Base-by-base conservation (phyloP, 2,113 vertebrate species). In the Dolichallabes microphthalmus region DNA sequence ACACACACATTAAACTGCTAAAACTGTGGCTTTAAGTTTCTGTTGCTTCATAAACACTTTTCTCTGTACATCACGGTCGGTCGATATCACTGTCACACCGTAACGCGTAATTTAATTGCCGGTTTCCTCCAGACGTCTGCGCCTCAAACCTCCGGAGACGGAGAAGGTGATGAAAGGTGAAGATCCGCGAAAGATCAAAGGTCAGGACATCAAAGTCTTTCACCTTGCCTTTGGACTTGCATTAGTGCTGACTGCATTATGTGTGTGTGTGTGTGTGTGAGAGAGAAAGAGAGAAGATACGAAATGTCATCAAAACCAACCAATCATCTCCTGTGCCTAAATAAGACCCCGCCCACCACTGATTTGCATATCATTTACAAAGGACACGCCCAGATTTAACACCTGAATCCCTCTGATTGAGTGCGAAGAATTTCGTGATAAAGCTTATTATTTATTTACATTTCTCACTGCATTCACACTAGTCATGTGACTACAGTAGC, bases 201-300 rank as follows among this genome's bases (percentile, higher is more conserved):
- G 90, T 90, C 86, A 76, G 0, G 55, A 89, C 88, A 92, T 94
- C 92, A 94, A 94, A 93, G 88, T 90, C 89, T 45, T 45, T 45
- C 45, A 45, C 45, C 45, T 45, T 85, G 88, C 92, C 89, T 90
- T 88, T 88, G 88, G 87, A 85, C 52, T 79, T 0, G 83, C 74
- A 86, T 83, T 89, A 86, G 86, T 86, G 82, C 87, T 78, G 90
- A 87, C 87, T 66, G 61, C 71, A 35, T 76, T 69, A 2, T 30
- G 74, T 55, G 50, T 53, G 74, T 55, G 74, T 39, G n/a, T 64
- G 61, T 64, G 25, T 64, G 61, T 22, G 60, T 22, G 60, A 8
- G 60, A 20, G 58, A 20, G 20, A 20, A 20, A 20, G 66, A 35
- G 30, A 66, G 15, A 7, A 6, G 20, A 25, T 7, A 69, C 15